Conservation (phyloP, 2,113 vertebrate species). For the Pleuronectes platessa region DNA sequence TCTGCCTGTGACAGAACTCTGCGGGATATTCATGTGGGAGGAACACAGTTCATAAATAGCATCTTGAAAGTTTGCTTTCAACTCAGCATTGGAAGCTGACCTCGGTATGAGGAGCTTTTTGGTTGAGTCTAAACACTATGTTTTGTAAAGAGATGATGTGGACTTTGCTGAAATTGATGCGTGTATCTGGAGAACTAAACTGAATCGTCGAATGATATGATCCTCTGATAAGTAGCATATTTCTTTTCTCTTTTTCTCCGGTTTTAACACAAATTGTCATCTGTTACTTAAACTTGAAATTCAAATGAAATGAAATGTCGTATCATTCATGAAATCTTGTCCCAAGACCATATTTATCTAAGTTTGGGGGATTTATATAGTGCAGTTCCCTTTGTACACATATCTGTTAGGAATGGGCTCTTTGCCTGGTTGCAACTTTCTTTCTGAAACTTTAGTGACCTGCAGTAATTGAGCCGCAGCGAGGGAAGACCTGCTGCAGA, state of each 20-base stretch:
- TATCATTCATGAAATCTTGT: neutral
- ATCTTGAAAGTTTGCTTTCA: constrained; percentile 49
- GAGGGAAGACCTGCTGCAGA: no score
- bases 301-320: neutral
- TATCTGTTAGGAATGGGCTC: no score
- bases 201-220: constrained; percentile 1
- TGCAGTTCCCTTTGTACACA: no score
- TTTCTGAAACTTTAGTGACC: no score
- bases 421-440: no score
- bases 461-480: no score
- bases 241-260: neutral
- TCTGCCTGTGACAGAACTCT: constrained; percentile 53
- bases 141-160: constrained; percentile 16
- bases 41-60: constrained; percentile 51
- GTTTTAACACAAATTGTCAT: constrained; percentile 4
- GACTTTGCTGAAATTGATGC: neutral
- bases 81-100: constrained; percentile 34
- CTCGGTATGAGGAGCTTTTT: constrained; percentile 23
- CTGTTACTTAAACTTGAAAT: neutral
- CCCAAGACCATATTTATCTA: neutral
- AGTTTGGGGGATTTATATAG: no score
- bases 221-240: neutral
- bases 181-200: constrained; percentile 10
- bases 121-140: constrained; percentile 11
- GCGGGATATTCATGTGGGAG: constrained; percentile 53